phyloP scores from a whole-genome alignment of 2,797 vertebrate species.

The Iguana delicatissima region DNA sequence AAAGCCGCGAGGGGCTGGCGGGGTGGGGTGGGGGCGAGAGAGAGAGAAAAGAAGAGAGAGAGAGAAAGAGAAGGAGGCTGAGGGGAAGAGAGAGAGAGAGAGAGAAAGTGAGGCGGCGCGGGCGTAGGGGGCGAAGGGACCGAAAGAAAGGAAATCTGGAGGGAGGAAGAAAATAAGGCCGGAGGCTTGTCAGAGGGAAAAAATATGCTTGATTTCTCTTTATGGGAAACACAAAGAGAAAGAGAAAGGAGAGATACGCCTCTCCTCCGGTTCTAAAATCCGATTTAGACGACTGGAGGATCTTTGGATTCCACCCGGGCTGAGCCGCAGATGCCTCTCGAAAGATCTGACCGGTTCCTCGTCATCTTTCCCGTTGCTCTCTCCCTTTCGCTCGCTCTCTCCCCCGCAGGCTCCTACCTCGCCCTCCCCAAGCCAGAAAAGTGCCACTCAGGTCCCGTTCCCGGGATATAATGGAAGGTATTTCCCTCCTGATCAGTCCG shows the following conservation, averaged over 20 bases:
- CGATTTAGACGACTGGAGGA: neutral
- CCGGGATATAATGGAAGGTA: constrained; percentile 81
- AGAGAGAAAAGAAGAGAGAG: constrained; percentile 56
- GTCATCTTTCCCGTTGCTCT: neutral
- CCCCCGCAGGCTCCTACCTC: constrained; percentile 66
- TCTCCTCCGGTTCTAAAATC: constrained; percentile 54
- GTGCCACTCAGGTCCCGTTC: constrained; percentile 79
- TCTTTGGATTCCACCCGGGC: constrained; percentile 74
- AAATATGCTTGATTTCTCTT: constrained; percentile 48
- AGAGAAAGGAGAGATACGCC: neutral
- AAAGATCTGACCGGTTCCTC: constrained; percentile 65
- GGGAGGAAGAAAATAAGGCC: neutral
- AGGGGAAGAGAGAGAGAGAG: constrained; percentile 29
- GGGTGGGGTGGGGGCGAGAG: neutral
- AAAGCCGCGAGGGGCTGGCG: constrained; percentile 70
- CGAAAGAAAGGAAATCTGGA: constrained; percentile 17
- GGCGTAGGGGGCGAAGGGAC: constrained; percentile 26
- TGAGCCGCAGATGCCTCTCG: constrained; percentile 72
- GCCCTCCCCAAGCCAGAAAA: constrained; percentile 76
- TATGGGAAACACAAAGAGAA: constrained; percentile 50
- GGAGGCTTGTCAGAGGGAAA: constrained; percentile 50
- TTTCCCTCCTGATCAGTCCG: constrained; percentile 82
- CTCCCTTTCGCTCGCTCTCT: neutral
- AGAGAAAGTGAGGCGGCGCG: constrained; percentile 20
- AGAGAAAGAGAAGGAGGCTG: neutral